Evolutionary conservation across 2,797 vertebrate species (phyloP), one percentile per base, ranked within the genome.

Genomic region (Myotis findleyi): DNA sequence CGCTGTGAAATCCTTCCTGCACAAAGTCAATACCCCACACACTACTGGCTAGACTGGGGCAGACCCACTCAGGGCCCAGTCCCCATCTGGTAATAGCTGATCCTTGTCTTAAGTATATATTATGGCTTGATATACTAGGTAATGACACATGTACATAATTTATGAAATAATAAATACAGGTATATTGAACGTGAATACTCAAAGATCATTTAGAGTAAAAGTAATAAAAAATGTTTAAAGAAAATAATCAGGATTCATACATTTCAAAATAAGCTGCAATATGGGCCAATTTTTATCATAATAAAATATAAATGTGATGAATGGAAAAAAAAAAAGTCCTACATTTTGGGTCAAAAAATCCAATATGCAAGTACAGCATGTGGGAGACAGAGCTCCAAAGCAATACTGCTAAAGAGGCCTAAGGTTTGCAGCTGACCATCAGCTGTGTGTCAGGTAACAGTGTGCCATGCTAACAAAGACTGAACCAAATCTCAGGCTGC

Each of bases 91-190:
- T 33, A 66, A 66, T 18, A 33, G 47, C 23, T 76, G 49, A 57
- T 83, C 33, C 38, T 82, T 86, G 12, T 16, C 30, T 23, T 90
- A 71, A 49, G 44, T 10, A 59, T 30, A 51, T 33, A 75, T 49
- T 59, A 82, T 25, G 21, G 85, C 33, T 92, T 51, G 30, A 62
- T 69, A 75, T 30, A 89, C 47, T 75, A 91, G 51, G 38, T 75
- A 68, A 82, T 21, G 4, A 49, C 41, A 76, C 0, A 33, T 17
- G 18, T 6, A 49, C 16, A 82, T 62, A 33, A n/a, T 82, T 87
- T 95, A 71, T 75, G 86, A 95, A 91, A 64, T 62, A 89, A 55
- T 38, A 86, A 79, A 87, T 30, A 77, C 18, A 80, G 38, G 27
- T 38, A 14, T 57, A 64, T 53, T 5, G 3, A 92, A 91, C 5